These are phyloP conservation scores for Chrysochloris asiatica DNA, from an alignment of 2,113 vertebrate genomes.

Conservation along the genomic window DNA sequence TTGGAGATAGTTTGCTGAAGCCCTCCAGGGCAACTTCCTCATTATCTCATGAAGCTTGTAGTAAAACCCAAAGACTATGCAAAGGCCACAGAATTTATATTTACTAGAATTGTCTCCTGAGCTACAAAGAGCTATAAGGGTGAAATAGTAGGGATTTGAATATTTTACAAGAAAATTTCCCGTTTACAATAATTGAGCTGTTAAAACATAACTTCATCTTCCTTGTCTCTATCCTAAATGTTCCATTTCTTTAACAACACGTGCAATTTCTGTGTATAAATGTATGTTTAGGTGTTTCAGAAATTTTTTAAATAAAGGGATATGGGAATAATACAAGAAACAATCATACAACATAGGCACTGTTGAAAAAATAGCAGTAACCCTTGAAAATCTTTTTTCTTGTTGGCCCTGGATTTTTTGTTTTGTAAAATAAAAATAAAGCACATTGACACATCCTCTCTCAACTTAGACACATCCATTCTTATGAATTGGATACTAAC, in stretches of 20 bases:
- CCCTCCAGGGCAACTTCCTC: neutral
- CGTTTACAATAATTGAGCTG: neutral
- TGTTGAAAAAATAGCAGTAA: neutral
- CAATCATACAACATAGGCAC: neutral
- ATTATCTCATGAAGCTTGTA: neutral
- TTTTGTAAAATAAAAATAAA: too few relatives aligned
- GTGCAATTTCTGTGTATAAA: neutral
- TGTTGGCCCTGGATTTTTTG: neutral
- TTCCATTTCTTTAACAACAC: neutral
- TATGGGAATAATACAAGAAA: neutral
- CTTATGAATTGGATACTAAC: neutral
- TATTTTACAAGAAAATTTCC: conserved; percentile 35
- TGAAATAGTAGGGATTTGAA: neutral
- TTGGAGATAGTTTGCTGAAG: neutral
- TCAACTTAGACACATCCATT: neutral
- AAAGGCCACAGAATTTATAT: conserved; percentile 49
- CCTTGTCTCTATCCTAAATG: neutral
- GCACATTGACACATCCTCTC: neutral
- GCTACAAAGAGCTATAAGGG: neutral
- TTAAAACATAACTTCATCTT: neutral
- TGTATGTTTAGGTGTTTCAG: neutral
- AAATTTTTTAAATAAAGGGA: conserved; percentile 1
- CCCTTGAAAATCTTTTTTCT: neutral
- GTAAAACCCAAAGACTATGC: conserved; percentile 48
- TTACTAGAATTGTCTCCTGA: conserved; percentile 38